phyloP scores from a whole-genome alignment of 2,113 vertebrate genomes.

The Telmatochromis brachygnathus region DNA sequence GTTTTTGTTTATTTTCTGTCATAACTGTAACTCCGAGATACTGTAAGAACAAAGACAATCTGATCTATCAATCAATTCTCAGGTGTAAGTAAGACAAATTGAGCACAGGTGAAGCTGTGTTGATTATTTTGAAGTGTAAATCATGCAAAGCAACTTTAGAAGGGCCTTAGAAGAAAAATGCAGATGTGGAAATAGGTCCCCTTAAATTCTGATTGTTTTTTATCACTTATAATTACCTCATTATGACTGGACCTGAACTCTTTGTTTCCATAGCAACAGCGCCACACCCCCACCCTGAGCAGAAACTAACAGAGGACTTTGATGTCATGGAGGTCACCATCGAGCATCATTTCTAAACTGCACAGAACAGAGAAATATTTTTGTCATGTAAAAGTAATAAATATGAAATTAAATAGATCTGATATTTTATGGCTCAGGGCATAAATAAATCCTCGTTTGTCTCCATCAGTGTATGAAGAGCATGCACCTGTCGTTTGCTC shows the following conservation, averaged over 20 bases:
- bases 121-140: neutral
- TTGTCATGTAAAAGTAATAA: neutral
- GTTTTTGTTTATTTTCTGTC: neutral
- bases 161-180: neutral
- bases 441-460: neutral
- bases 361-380: neutral
- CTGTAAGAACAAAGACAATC: neutral
- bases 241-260: neutral
- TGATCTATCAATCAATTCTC: neutral
- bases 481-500: neutral
- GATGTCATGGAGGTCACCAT: neutral
- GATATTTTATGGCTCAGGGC: neutral
- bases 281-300: neutral
- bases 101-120: neutral
- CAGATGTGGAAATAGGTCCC: neutral
- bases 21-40: neutral
- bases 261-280: neutral
- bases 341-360: neutral
- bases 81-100: neutral
- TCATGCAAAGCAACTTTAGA: neutral
- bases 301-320: neutral
- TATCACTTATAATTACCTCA: neutral
- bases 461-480: neutral
- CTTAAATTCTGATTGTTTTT: neutral
- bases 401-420: neutral